A percentile compares a stretch with the other conserved stretches of the same genome.
phyloP scores from a whole-genome alignment of 2,113 vertebrate species.

The Pygathrix nemaeus region DNA sequence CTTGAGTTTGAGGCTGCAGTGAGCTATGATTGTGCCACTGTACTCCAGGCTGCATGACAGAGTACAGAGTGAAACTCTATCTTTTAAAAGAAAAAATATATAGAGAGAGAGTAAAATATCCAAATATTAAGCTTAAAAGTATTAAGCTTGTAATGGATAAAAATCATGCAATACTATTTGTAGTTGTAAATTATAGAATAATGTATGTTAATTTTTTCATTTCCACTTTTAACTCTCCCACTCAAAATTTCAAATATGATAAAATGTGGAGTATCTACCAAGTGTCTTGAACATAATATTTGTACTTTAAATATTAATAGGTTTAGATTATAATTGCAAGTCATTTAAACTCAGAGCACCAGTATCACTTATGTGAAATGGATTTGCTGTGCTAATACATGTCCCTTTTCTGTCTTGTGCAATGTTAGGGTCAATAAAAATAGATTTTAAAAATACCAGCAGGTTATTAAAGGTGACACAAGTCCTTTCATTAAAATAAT shows the following conservation, averaged over 20 bases:
- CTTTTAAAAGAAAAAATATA: no score
- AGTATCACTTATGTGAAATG: neutral
- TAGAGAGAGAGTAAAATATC: no score
- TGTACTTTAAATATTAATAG: neutral
- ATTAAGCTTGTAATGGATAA: neutral
- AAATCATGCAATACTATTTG: neutral
- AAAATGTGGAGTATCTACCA: neutral
- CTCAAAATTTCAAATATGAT: constrained; percentile 31
- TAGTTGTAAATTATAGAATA: neutral
- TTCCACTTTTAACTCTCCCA: neutral
- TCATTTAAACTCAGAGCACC: neutral
- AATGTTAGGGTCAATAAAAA: neutral
- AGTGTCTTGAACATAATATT: neutral
- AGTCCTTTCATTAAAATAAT: neutral
- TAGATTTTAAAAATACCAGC: neutral
- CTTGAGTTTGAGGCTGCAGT: no score
- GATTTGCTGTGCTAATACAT: neutral
- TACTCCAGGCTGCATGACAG: no score
- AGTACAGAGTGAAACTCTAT: no score
- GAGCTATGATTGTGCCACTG: no score
- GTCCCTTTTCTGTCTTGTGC: neutral
- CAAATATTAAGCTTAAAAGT: neutral
- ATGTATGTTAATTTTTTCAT: neutral
- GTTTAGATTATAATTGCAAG: neutral
- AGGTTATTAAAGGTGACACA: neutral